Evolutionary conservation across 2,113 vertebrate species (phyloP).

Genomic region (Casuarius casuarius): DNA sequence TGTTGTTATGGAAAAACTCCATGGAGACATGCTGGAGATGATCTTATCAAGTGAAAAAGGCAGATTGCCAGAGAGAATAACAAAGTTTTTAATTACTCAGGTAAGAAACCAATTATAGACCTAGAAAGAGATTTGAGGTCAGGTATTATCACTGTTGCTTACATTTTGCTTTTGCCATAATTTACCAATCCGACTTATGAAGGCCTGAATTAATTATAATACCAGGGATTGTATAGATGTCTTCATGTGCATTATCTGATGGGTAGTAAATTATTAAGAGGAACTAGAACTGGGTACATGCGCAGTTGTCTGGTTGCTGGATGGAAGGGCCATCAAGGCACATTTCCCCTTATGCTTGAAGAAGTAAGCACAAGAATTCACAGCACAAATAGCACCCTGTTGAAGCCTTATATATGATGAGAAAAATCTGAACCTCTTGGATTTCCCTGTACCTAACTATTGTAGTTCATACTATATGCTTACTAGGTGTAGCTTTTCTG

Average conservation of each 20-base stretch:
- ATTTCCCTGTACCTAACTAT: background rate
- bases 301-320: background rate
- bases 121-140: constrained; percentile 40
- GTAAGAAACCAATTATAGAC: constrained; percentile 77
- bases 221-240: background rate
- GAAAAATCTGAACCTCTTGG: background rate
- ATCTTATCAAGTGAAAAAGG: constrained; percentile 98
- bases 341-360: background rate
- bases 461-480: background rate
- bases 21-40: constrained; percentile 99
- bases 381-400: background rate
- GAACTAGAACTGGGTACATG: background rate
- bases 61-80: constrained; percentile 94
- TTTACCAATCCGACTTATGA: background rate
- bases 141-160: constrained; percentile 39
- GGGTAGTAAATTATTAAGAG: background rate
- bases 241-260: background rate
- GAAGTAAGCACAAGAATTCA: background rate
- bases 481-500: background rate
- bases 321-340: background rate
- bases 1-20: constrained; percentile 99
- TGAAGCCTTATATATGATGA: background rate
- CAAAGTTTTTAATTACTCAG: constrained; percentile 97
- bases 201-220: background rate
- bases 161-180: background rate